Evolutionary conservation across 2,888 invertebrate species (phyloP).

Genomic region (Sicus ferrugineus): DNA sequence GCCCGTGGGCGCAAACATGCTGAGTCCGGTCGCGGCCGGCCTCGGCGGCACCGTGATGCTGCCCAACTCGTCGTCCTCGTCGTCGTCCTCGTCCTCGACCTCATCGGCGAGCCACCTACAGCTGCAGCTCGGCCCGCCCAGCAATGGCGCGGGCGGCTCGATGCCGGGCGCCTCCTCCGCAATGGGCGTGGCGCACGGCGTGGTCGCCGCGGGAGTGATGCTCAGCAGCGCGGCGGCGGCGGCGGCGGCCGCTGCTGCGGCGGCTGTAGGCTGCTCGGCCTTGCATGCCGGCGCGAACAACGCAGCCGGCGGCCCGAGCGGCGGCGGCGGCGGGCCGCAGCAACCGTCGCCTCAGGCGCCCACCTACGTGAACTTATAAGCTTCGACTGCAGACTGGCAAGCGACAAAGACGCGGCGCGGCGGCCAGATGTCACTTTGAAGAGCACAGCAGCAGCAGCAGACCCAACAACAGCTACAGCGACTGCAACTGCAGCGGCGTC

Average conservation of each 20-base stretch:
- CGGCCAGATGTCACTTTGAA: not conserved
- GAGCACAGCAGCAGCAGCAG: not conserved
- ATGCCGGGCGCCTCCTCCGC: too few relatives aligned
- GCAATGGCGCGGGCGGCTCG: not conserved
- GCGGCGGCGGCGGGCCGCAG: constrained; percentile 52
- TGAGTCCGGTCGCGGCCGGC: constrained; percentile 51
- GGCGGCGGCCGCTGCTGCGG: constrained; percentile 25
- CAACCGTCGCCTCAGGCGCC: constrained; percentile 80
- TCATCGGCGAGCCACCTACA: constrained; percentile 60
- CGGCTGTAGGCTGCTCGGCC: constrained; percentile 28
- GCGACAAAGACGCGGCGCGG: not conserved
- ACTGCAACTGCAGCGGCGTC: not conserved
- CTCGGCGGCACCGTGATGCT: constrained; percentile 57
- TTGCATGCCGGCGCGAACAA: constrained; percentile 16
- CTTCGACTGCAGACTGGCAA: not conserved
- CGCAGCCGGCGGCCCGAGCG: constrained; percentile 26
- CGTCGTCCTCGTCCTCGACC: constrained; percentile 60
- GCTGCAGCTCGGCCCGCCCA: constrained; percentile 38
- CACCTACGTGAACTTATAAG: constrained; percentile 86
- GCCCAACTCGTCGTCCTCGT: constrained; percentile 59
- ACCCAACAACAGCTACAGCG: not conserved
- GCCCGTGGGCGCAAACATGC: constrained; percentile 46
- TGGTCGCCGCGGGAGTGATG: not conserved
- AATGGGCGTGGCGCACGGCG: constrained; percentile 5
- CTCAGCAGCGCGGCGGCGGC: constrained; percentile 21